Conservation (phyloP, 2,797 vertebrate species). For the Syngnathus rostellatus region DNA sequence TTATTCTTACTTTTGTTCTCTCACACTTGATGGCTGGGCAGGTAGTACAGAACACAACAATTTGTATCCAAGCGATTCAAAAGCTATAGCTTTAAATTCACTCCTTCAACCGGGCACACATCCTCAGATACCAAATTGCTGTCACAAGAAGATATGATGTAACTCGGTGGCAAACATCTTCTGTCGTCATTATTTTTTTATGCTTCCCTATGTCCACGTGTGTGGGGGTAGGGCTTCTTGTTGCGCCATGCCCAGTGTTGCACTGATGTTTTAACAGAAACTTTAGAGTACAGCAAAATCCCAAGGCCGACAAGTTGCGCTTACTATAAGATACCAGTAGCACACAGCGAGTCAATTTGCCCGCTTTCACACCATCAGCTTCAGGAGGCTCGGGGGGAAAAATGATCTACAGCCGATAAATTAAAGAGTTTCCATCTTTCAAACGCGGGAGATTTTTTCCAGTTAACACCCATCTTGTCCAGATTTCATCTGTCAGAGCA, state of each 20-base stretch:
- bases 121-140: background rate
- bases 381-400: slow-evolving; percentile 7
- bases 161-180: background rate
- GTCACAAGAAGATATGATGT: background rate
- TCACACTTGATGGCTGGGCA: background rate
- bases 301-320: background rate
- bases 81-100: background rate
- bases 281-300: background rate
- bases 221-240: slow-evolving; percentile 12
- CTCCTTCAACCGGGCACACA: background rate
- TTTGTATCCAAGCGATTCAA: background rate
- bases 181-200: background rate
- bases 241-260: slow-evolving; percentile 5
- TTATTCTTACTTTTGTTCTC: background rate
- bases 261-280: background rate
- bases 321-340: slow-evolving; percentile 1
- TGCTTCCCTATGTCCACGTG: background rate
- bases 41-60: background rate
- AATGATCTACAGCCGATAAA: slow-evolving; percentile 35
- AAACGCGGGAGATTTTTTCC: slow-evolving; percentile 24
- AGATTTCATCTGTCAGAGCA: slow-evolving; percentile 20
- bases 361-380: slow-evolving; percentile 29
- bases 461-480: slow-evolving; percentile 37
- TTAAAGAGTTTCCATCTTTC: slow-evolving; percentile 33
- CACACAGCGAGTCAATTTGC: slow-evolving; percentile 20